Evolutionary conservation across 2,113 vertebrate genomes (phyloP).

Genomic region (Picathartes gymnocephalus): DNA sequence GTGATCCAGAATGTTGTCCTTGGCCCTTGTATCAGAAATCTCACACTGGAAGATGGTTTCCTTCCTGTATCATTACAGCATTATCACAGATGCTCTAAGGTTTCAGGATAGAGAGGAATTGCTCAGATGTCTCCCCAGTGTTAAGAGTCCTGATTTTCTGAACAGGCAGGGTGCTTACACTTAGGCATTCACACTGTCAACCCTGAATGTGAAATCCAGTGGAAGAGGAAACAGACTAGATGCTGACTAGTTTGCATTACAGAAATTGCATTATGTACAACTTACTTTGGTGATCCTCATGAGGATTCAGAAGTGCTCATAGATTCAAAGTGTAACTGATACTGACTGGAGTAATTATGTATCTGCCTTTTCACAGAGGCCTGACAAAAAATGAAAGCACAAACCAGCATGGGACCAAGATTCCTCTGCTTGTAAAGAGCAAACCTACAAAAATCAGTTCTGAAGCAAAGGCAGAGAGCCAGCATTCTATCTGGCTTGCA

Average conservation of each 20-base stretch:
- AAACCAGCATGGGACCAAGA: neutral
- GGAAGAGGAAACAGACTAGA: neutral
- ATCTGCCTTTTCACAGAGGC: neutral
- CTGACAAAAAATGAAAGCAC: neutral
- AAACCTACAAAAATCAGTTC: neutral
- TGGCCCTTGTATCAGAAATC: neutral
- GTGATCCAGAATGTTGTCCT: neutral
- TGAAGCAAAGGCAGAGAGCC: neutral
- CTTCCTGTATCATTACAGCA: neutral
- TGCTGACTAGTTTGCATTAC: neutral
- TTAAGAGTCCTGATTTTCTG: neutral
- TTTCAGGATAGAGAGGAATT: neutral
- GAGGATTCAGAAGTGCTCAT: neutral
- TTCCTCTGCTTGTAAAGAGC: neutral
- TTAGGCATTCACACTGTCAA: neutral
- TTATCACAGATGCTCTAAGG: rapidly evolving
- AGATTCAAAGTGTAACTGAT: neutral
- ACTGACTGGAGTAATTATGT: neutral
- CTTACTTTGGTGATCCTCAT: neutral
- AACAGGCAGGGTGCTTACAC: neutral
- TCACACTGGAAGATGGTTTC: neutral
- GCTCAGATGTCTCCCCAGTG: neutral
- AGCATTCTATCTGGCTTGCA: neutral
- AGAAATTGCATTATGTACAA: neutral
- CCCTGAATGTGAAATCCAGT: neutral